phyloP scores from a whole-genome alignment of 1,140 invertebrate genomes.

The Drosophila pseudoobscura region DNA sequence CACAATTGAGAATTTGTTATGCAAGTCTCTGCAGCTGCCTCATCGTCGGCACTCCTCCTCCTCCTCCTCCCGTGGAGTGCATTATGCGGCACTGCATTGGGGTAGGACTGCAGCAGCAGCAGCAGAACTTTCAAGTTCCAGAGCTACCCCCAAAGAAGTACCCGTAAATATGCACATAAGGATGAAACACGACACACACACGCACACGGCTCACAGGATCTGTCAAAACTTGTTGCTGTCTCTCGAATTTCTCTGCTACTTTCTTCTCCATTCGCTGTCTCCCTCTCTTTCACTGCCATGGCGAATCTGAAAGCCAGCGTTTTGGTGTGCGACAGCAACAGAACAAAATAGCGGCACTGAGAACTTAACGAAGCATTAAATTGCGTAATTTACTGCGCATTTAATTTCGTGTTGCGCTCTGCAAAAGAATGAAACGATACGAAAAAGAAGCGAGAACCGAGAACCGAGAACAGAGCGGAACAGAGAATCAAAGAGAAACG shows the following conservation, averaged over 20 bases:
- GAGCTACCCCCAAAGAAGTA: slow-evolving; percentile 18
- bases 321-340: not conserved
- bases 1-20: slow-evolving; percentile 79
- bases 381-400: slow-evolving; percentile 80
- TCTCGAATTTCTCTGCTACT: slow-evolving; percentile 29
- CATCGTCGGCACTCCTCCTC: slow-evolving; percentile 31
- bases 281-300: slow-evolving; percentile 3
- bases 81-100: slow-evolving; percentile 68
- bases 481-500: slow-evolving; percentile 14
- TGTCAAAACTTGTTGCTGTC: slow-evolving; percentile 55
- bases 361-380: slow-evolving; percentile 75
- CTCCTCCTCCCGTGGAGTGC: slow-evolving; percentile 33
- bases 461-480: slow-evolving; percentile 20
- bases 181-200: slow-evolving; percentile 1
- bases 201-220: slow-evolving; percentile 15
- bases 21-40: slow-evolving; percentile 68
- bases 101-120: slow-evolving; percentile 51
- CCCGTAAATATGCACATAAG: not conserved
- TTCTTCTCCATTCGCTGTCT: slow-evolving; percentile 6
- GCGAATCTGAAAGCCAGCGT: slow-evolving; percentile 28
- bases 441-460: slow-evolving; percentile 33
- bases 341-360: slow-evolving; percentile 3
- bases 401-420: slow-evolving; percentile 73
- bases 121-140: slow-evolving; percentile 43
- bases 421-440: slow-evolving; percentile 61